Evolutionary conservation across 2,113 vertebrate species (phyloP), one percentile per base, ranked within the genome.

Genomic region (Macquaria australasica): DNA sequence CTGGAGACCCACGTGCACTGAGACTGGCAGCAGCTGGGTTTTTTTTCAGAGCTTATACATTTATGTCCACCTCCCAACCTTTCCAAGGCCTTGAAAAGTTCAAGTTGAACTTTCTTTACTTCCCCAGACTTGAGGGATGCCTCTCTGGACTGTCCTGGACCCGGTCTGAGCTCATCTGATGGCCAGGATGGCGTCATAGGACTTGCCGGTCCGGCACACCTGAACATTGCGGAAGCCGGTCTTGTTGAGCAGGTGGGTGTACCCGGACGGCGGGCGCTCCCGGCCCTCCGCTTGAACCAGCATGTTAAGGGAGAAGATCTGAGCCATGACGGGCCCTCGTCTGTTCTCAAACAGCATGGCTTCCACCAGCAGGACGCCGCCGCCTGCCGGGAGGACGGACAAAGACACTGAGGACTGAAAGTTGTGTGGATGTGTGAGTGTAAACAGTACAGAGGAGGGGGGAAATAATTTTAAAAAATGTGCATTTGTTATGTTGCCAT

Each of bases 231-330:
- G 48, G 89, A 96, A 96, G 70, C 95, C 96, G 1, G 83, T 73
- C 1, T 58, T 41, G 6, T 67, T 84, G 56, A 96, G 91, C 82
- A 96, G 79, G 79, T 4, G 28, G 16, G 81, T 86, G 84, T 96
- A 96, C 43, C 94, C 76, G 2, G 95, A 95, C 0, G 94, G 89
- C 1, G 93, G 76, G 11, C 91, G 92, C 85, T 96, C 96, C 23
- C 91, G 89, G 37, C 96, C 96, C 87, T 94, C 87, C 0, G 85
- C 72, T 88, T 95, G 95, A 58, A 96, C 90, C 91, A 96, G 83
- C 96, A 96, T 96, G 93, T 95, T 96, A 74, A 96, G 94, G 64
- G 95, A 96, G 89, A 94, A 94, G 75, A 94, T 80, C 91, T 96
- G 96, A 63, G 93, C 89, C 56, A 84, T 91, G 86, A 95, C 53